Percentiles rank a stretch among this genome's conserved stretches.
These are phyloP conservation scores for Yponomeuta malinellus DNA, from an alignment of 2,888 invertebrate species.

Conservation along the genomic window DNA sequence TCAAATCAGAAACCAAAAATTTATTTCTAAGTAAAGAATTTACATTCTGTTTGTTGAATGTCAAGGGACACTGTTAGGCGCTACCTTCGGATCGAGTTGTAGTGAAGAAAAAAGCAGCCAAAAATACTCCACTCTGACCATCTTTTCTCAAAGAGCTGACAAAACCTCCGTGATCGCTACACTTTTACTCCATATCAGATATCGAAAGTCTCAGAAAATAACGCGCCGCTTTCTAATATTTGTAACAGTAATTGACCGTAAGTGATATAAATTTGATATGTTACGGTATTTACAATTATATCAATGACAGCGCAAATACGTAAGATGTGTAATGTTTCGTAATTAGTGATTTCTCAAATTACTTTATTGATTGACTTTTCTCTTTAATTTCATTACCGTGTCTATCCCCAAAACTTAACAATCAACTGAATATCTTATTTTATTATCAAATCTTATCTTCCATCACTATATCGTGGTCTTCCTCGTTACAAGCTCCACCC, in stretches of 20 bases:
- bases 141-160: no score
- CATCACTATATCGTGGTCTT: not conserved
- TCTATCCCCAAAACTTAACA: no score
- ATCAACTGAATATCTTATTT: no score
- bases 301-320: slow-evolving; percentile 6
- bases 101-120: no score
- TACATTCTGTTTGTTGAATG: no score
- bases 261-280: not conserved
- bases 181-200: not conserved
- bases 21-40: no score
- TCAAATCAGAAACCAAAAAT: no score
- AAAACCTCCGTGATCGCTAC: not conserved
- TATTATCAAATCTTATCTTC: not conserved
- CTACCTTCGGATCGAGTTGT: no score
- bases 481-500: not conserved
- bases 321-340: not conserved
- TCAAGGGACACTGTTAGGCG: no score
- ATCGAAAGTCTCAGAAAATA: slow-evolving; percentile 4
- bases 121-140: no score
- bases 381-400: no score
- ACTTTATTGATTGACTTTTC: not conserved
- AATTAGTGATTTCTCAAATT: not conserved
- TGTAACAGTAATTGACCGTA: slow-evolving; percentile 7
- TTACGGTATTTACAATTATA: not conserved
- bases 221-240: slow-evolving; percentile 5